Conservation (phyloP, 1,140 invertebrate genomes). For the Trichonephila inaurata region DNA sequence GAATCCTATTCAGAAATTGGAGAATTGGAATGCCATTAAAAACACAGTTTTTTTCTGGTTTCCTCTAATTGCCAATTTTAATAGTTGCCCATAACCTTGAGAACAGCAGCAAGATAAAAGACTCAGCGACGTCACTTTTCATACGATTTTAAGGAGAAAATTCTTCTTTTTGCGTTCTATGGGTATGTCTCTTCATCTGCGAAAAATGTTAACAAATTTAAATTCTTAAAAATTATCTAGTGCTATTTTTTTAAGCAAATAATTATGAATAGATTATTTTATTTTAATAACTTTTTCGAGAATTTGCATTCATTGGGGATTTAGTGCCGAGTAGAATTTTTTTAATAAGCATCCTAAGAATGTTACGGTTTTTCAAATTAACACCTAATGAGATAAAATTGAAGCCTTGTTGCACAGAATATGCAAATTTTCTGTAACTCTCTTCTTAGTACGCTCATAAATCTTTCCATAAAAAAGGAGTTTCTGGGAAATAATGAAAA, state of each 20-base stretch:
- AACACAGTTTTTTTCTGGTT: too few species aligned
- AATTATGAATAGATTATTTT: not conserved
- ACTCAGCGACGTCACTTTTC: not conserved
- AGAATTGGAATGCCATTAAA: too few species aligned
- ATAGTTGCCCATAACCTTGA: too few species aligned
- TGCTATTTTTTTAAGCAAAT: not conserved
- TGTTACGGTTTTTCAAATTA: not conserved
- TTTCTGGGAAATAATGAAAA: not conserved
- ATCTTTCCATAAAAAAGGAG: not conserved
- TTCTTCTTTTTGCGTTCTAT: not conserved
- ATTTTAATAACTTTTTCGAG: not conserved
- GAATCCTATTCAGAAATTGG: too few species aligned
- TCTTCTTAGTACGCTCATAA: too few species aligned
- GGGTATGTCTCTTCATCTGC: not conserved
- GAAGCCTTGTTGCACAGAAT: not conserved
- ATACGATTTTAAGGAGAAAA: not conserved
- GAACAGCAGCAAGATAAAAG: too few species aligned
- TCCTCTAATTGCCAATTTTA: too few species aligned
- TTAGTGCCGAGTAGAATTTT: not conserved
- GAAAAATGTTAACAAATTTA: not conserved
- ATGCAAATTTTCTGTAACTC: not conserved
- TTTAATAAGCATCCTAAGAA: not conserved
- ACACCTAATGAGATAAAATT: not conserved
- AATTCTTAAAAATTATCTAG: not conserved
- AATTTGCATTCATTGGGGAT: not conserved